Evolutionary conservation across 2,888 invertebrate genomes (phyloP), one percentile per base, ranked within the genome.

Genomic region (Acleris literana): DNA sequence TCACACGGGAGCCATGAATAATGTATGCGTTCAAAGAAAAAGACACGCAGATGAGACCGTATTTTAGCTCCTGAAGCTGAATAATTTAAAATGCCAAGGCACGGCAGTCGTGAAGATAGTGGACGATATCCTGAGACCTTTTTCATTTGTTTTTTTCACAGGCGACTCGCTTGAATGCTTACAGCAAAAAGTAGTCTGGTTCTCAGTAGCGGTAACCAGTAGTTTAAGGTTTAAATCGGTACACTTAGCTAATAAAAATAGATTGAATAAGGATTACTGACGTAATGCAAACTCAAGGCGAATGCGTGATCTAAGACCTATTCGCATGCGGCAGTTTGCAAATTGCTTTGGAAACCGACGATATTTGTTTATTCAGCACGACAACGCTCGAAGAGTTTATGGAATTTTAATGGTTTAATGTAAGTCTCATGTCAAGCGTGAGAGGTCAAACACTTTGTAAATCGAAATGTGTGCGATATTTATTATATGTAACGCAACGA

Each of bases 1-100:
- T 85, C 82, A 78, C 83, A 77, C 74, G 71, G 72, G 69, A 70
- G 66, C 69, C 79, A 85, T 90, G 83, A 87, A 90, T 90, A 84
- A 90, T 87, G 80, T 74, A 88, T 83, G 69, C 56, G 76, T 85
- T 85, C 82, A 76, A 81, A 81, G 84, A 84, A 87, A 84, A 77
- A 81, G 81, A 83, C 85, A 84, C 83, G 80, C 80, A 84, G 84
- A 88, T 84, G 84, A 83, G 79, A 76, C 72, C 77, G 83, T 86
- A 80, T 84, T 86, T 85, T 81, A 82, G 80, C 81, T 80, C 71
- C 81, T 80, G 79, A 79, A 80, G 80, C 78, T 87, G 84, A 87
- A 88, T 89, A 87, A 86, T 85, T 88, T 87, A 86, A 77, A 77
- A 78, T 72, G 70, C 69, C 73, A 63, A 72, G 70, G 69, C 64